phyloP scores from a whole-genome alignment of 2,888 invertebrate species.

The Drosophila pseudotalamancana region DNA sequence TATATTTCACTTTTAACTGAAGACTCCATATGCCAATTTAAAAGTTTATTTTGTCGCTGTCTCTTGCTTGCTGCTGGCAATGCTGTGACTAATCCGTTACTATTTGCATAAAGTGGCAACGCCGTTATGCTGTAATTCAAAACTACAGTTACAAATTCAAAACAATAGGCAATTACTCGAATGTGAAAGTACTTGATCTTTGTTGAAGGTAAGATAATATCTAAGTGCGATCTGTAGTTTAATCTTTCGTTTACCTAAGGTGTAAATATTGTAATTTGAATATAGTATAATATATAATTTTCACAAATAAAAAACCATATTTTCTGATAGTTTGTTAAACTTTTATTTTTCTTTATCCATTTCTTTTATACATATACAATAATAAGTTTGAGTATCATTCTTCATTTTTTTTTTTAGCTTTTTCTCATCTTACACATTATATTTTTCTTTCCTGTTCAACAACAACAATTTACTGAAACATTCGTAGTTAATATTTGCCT shows the following conservation, averaged over 20 bases:
- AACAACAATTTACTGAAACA: conserved; percentile 63
- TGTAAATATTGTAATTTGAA: too few relatives aligned
- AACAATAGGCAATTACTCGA: not conserved
- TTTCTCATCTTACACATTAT: conserved; percentile 19
- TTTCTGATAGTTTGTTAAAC: conserved; percentile 48
- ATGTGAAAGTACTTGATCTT: conserved; percentile 5
- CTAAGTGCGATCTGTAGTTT: too few relatives aligned
- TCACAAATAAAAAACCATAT: not conserved
- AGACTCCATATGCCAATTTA: not conserved
- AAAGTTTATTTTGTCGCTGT: not conserved
- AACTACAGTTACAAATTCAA: conserved; percentile 1
- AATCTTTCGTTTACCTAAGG: too few relatives aligned
- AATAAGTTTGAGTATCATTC: conserved; percentile 69
- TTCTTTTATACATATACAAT: conserved; percentile 56
- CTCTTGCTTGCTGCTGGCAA: conserved; percentile 14
- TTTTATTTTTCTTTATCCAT: conserved; percentile 64
- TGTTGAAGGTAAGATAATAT: not conserved
- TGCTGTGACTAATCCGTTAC: conserved; percentile 31
- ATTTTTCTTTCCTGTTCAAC: conserved; percentile 32
- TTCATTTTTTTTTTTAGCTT: conserved; percentile 41
- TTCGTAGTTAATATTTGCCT: conserved; percentile 49
- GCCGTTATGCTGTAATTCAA: conserved; percentile 18
- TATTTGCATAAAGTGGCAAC: conserved; percentile 33
- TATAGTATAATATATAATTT: not conserved
- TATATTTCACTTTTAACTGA: not conserved